Evolutionary conservation across 2,888 invertebrate genomes (phyloP).

Genomic region (Ichneumoninae sp.): DNA sequence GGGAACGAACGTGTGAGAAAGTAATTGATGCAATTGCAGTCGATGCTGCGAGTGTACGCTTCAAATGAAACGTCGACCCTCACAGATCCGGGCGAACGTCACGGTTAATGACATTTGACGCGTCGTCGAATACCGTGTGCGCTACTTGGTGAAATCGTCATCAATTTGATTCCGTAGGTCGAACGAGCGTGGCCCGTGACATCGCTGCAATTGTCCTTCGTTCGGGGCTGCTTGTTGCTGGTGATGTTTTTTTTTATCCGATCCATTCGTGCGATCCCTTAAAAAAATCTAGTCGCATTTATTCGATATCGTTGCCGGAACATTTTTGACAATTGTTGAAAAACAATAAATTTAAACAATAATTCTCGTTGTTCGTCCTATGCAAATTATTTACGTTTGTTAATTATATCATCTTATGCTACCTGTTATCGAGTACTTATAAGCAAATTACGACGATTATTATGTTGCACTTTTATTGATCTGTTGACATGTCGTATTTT

Average conservation of each 20-base stretch:
- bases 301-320: neutral
- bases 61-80: slow-evolving; percentile 34
- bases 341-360: neutral
- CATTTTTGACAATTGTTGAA: neutral
- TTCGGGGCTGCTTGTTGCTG: neutral
- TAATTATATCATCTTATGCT: slow-evolving; percentile 20
- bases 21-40: slow-evolving; percentile 56
- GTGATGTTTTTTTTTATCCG: slow-evolving; percentile 1
- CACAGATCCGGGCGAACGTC: slow-evolving; percentile 25
- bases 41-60: slow-evolving; percentile 17
- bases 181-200: slow-evolving; percentile 27
- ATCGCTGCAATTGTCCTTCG: slow-evolving; percentile 29
- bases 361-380: slow-evolving; percentile 34
- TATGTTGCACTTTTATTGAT: slow-evolving; percentile 20
- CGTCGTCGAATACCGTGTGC: slow-evolving; percentile 22
- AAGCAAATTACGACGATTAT: slow-evolving; percentile 5
- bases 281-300: neutral
- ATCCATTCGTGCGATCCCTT: neutral
- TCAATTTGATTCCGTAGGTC: slow-evolving; percentile 52
- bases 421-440: neutral
- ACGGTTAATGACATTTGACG: slow-evolving; percentile 53
- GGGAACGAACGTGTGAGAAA: slow-evolving; percentile 46
- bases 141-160: slow-evolving; percentile 52
- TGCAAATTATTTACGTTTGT: slow-evolving; percentile 35
- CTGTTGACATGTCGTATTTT: slow-evolving; percentile 21